Conservation (phyloP, 2,113 vertebrate genomes). For the Phylloscopus trochiloides region DNA sequence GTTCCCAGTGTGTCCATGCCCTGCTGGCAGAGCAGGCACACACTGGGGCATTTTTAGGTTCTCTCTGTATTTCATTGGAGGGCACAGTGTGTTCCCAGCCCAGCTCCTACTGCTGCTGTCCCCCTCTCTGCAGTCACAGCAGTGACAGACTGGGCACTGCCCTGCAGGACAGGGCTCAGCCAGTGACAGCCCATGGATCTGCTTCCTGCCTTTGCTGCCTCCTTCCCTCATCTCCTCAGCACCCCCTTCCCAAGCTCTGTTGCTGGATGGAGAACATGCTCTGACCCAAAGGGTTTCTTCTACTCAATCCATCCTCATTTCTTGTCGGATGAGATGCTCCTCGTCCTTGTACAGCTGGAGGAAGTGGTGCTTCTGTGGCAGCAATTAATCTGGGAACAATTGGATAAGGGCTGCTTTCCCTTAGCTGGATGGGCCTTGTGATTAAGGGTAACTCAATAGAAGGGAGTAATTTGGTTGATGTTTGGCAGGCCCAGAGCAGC, state of each 20-base stretch:
- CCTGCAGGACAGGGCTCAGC: background rate
- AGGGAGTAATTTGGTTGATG: background rate
- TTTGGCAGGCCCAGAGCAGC: background rate
- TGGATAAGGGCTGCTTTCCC: background rate
- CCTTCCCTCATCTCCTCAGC: background rate
- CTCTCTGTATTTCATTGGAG: rapidly evolving
- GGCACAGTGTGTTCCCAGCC: background rate
- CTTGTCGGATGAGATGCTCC: background rate
- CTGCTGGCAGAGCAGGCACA: background rate
- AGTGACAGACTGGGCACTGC: background rate
- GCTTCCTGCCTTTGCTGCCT: background rate
- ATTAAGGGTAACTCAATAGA: background rate
- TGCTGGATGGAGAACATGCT: background rate
- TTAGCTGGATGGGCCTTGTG: background rate
- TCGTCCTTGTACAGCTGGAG: rapidly evolving
- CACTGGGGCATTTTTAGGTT: rapidly evolving
- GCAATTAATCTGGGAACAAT: background rate
- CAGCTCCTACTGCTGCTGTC: rapidly evolving
- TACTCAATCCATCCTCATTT: background rate
- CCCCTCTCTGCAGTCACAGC: rapidly evolving
- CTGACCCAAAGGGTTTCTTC: background rate
- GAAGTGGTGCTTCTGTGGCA: background rate
- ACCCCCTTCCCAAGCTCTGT: background rate
- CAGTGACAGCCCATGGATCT: background rate
- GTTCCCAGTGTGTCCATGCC: background rate